Percentiles rank a stretch among this genome's conserved stretches.
Conservation (phyloP, 2,797 vertebrate genomes). For the Enoplosus armatus region DNA sequence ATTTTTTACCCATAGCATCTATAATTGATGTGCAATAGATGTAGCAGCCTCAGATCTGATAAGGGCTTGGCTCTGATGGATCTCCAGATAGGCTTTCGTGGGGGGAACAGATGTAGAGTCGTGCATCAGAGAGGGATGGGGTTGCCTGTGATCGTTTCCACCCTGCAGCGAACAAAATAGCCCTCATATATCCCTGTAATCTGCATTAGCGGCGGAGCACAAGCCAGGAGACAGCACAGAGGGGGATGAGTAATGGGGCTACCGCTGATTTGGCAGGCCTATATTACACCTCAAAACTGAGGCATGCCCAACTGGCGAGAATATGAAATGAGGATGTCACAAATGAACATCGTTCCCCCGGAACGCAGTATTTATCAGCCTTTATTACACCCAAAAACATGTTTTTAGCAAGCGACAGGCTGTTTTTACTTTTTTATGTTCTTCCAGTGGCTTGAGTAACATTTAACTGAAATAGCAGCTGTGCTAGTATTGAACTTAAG, state of each 20-base stretch:
- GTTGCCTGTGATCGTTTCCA: slow-evolving; percentile 82
- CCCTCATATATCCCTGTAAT: slow-evolving; percentile 87
- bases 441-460: not conserved
- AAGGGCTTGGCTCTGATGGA: slow-evolving; percentile 78
- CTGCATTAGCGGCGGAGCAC: slow-evolving; percentile 82
- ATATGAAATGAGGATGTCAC: slow-evolving; percentile 79
- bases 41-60: slow-evolving; percentile 73
- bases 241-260: slow-evolving; percentile 83
- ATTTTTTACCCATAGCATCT: slow-evolving; percentile 71
- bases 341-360: slow-evolving; percentile 62
- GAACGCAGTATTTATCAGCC: slow-evolving; percentile 50
- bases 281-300: slow-evolving; percentile 82
- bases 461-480: slow-evolving; percentile 9
- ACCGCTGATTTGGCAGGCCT: slow-evolving; percentile 80
- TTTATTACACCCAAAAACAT: slow-evolving; percentile 26
- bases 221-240: slow-evolving; percentile 81
- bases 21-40: slow-evolving; percentile 80
- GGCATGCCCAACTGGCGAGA: slow-evolving; percentile 74
- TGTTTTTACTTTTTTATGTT: not conserved
- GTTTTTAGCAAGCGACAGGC: slow-evolving; percentile 23
- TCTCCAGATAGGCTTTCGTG: slow-evolving; percentile 72
- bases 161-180: slow-evolving; percentile 85
- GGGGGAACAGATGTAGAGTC: slow-evolving; percentile 81
- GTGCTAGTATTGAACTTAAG: not conserved
- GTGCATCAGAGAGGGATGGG: slow-evolving; percentile 79